A percentile compares a stretch with the other conserved stretches of the same genome.
Evolutionary conservation across 2,797 vertebrate genomes (phyloP).

Genomic region (Hydrocynus forskahlii): DNA sequence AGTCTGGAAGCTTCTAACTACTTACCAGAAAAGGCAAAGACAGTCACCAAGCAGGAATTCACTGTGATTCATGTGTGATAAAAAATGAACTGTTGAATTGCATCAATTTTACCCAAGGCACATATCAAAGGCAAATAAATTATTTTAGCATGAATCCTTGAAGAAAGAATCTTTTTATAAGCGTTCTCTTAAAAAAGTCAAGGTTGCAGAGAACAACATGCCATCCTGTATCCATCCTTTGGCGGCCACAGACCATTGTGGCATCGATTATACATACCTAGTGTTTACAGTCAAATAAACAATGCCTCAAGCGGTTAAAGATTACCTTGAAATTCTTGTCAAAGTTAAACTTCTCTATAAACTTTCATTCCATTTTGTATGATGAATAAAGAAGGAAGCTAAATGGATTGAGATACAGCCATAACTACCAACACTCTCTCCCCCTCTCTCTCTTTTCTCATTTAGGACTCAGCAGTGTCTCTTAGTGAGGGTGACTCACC

Average conservation of each 20-base stretch:
- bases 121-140: not conserved
- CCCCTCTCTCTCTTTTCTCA: constrained; percentile 21
- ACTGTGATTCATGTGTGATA: not conserved
- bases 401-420: constrained; percentile 27
- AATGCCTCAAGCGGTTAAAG: constrained; percentile 18
- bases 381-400: constrained; percentile 34
- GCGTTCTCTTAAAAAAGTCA: constrained; percentile 10
- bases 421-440: constrained; percentile 17
- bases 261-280: not conserved
- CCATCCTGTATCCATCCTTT: not conserved
- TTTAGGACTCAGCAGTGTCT: constrained; percentile 10
- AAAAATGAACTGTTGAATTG: not conserved
- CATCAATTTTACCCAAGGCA: not conserved
- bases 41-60: not conserved
- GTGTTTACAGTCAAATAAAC: constrained; percentile 28
- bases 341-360: constrained; percentile 32
- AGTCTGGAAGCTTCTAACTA: not conserved
- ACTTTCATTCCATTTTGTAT: constrained; percentile 27
- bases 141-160: not conserved
- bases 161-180: not conserved
- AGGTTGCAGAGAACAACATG: not conserved
- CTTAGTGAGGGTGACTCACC: constrained; percentile 53
- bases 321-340: constrained; percentile 42
- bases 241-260: constrained; percentile 9
- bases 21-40: not conserved